Base-by-base conservation (phyloP, 1,140 invertebrate genomes). In the Anastrepha ludens region DNA sequence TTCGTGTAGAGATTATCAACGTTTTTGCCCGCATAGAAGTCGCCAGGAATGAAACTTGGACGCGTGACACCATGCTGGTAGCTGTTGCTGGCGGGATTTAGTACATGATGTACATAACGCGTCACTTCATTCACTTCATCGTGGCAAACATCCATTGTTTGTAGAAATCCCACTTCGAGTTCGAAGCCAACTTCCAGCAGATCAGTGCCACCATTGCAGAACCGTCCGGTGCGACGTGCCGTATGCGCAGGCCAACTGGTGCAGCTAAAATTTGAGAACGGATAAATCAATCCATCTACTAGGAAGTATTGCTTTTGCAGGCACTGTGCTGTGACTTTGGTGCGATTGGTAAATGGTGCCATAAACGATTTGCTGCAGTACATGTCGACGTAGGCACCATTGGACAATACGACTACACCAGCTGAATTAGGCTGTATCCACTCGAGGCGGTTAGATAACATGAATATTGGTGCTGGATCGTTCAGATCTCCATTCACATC, bases 141-240 rank as follows among this genome's bases (percentile, higher is more conserved):
- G 15, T 93, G 93, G 29, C 94, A 94, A 0, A 94, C 89, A 78
- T 94, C 93, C 44, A 93, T 91, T 17, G 92, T 90, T 17, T 90
- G 90, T 58, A 94, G 50, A 59, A 94, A 94, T 8, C 89, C 91
- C 17, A 90, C 90, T 0, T 90, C 88, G 7, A 93, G n/a, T 67
- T 91, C 87, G 74, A 93, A 93, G 9, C 93, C 93, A 17, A 93
- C 89, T 87, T 93, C 90, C 0, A 93, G 88, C 8, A 93, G 89
- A 86, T 91, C 90, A 0, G 92, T 91, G 62, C 90, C 92, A 13
- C 90, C 91, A 50, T 91, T 92, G 74, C 94, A 94, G 6, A 88
- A 86, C 3, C 90, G 87, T 7, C 90, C 91, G 0, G 92, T 93
- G 2, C 91, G 91, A 13, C 90, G 88, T 0, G 93, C 93, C 8